These are phyloP conservation scores for Campylorhamphus procurvoides DNA, from an alignment of 2,113 vertebrate genomes.

Conservation along the genomic window DNA sequence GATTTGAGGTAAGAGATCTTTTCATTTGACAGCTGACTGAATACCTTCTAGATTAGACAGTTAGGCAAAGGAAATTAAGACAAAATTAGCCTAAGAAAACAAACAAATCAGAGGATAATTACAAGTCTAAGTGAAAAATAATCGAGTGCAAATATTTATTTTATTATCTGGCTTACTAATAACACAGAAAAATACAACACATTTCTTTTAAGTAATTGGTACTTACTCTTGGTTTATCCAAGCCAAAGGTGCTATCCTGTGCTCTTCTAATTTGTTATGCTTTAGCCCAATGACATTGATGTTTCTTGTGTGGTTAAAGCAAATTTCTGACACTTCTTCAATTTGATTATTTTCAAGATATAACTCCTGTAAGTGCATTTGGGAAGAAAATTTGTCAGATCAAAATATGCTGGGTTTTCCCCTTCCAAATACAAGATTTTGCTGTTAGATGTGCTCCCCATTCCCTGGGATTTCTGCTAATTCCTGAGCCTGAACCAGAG, in stretches of 20 bases:
- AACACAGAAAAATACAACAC: not conserved
- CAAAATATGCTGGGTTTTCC: not conserved
- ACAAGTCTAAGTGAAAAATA: not conserved
- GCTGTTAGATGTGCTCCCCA: not conserved
- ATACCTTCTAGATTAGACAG: not conserved
- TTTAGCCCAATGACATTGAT: conserved; percentile 88
- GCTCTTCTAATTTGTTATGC: conserved; percentile 92
- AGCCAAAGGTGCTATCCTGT: conserved; percentile 88
- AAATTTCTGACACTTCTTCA: conserved; percentile 91
- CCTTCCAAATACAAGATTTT: not conserved
- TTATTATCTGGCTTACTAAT: not conserved
- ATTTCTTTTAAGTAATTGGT: not conserved
- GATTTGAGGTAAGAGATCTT: not conserved
- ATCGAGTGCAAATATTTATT: not conserved
- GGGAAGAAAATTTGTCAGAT: not conserved
- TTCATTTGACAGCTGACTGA: not conserved
- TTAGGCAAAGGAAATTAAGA: not conserved
- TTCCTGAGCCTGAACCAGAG: not conserved
- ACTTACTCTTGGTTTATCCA: conserved; percentile 95
- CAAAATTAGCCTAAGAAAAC: not conserved
- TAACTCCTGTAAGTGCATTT: conserved; percentile 83
- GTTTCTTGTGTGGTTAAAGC: conserved; percentile 87
- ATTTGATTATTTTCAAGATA: conserved; percentile 94
- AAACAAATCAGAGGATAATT: not conserved
- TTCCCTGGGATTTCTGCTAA: not conserved